Base-by-base conservation (phyloP, 2,797 vertebrate genomes). In the Eidolon dupreanum region DNA sequence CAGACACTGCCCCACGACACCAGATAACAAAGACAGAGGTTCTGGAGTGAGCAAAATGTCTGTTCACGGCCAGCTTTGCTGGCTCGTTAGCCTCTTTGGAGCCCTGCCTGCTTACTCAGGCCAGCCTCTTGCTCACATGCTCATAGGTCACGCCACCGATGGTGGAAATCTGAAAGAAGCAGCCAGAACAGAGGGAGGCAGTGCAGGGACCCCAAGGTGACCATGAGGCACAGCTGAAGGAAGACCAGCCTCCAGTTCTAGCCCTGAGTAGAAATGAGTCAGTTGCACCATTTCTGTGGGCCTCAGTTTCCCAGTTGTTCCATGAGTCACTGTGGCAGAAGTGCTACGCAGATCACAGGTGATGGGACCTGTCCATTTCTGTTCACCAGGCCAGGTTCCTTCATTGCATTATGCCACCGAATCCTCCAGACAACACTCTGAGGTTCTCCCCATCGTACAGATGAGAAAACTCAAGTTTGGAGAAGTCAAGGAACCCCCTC, bases 51-150 rank as follows among this genome's bases (percentile, higher is more conserved):
- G 22, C 16, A 51, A 13, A 59, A 51, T 6, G 2, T 86, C 57
- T 46, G 6, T 66, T 43, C 53, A 73, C 24, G 2, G 16, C 1
- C 63, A 17, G 20, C 22, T 97, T 98, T 97, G 94, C 97, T 98
- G 74, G 86, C 15, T 95, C 82, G 33, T 16, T 0, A 15, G 51
- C 8, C 75, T 43, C 78, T 0, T 0, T 0, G 0, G 75, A 53
- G 28, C 8, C 73, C 55, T 13, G 2, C 61, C 77, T 41, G 9
- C 57, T 4, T 43, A 95, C 74, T 98, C 84, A 99, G 84, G 98
- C 98, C 85, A 98, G 65, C 71, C 66, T 98, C 94, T 98, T 99
- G 98, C 98, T 99, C 94, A 98, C 97, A 9, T 98, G 98, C 82
- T 98, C 98, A 16, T 98, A 99, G 96, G 96, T 98, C 88, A 98